These are phyloP conservation scores for Apotomis turbidana DNA, from an alignment of 2,888 invertebrate species.

Conservation along the genomic window DNA sequence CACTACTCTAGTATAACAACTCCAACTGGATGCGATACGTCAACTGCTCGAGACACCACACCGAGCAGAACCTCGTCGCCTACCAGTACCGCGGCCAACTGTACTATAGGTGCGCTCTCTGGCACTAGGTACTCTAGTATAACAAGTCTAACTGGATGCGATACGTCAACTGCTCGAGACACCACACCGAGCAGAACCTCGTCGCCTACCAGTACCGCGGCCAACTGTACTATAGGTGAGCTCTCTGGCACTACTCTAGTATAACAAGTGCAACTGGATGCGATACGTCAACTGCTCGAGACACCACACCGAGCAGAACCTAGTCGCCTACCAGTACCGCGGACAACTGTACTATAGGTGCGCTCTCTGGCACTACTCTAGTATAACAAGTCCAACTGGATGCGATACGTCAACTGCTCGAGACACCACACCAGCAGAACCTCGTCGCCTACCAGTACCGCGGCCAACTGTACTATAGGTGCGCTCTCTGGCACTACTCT, in stretches of 20 bases:
- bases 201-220: conserved; percentile 77
- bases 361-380: background rate
- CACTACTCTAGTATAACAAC: conserved; percentile 25
- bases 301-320: conserved; percentile 69
- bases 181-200: conserved; percentile 72
- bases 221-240: conserved; percentile 69
- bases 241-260: background rate
- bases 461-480: conserved; percentile 73
- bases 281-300: conserved; percentile 74
- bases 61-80: conserved; percentile 76
- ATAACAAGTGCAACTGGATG: conserved; percentile 66
- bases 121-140: background rate
- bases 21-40: conserved; percentile 77
- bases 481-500: background rate
- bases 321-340: conserved; percentile 76
- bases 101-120: conserved; percentile 62
- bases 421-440: conserved; percentile 69
- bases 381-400: conserved; percentile 65
- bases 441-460: conserved; percentile 77
- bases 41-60: conserved; percentile 67
- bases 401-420: conserved; percentile 76
- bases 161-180: conserved; percentile 72
- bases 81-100: conserved; percentile 75
- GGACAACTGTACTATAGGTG: conserved; percentile 48
- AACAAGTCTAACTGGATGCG: conserved; percentile 72